phyloP scores from a whole-genome alignment of 2,888 invertebrate species.

The Tipula vernalis region DNA sequence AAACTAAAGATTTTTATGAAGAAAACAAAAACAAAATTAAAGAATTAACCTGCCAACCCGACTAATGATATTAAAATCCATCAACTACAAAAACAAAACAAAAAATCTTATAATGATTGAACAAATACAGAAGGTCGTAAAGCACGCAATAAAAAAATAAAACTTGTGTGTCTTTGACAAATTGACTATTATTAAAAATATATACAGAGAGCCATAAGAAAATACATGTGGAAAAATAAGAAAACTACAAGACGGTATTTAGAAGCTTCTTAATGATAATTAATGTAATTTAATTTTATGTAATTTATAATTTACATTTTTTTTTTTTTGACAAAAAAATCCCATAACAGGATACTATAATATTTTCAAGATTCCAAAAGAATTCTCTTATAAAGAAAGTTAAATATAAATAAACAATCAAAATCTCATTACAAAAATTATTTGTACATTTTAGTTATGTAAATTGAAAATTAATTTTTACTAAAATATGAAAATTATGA shows the following conservation, averaged over 20 bases:
- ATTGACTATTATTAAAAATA: constrained; percentile 1
- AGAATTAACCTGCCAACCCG: not conserved
- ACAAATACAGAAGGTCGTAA: constrained; percentile 10
- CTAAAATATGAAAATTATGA: not conserved
- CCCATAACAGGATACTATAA: not conserved
- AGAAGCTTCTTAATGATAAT: constrained; percentile 8
- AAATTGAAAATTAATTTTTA: constrained; percentile 9
- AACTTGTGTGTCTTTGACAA: constrained; percentile 7
- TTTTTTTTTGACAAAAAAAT: not conserved
- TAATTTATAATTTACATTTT: not conserved
- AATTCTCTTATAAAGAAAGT: not conserved
- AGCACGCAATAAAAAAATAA: constrained; percentile 10
- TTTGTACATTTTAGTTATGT: not conserved
- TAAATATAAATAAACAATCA: constrained; percentile 6
- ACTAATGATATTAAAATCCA: constrained; percentile 5
- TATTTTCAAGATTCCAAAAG: not conserved
- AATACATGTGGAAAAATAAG: not conserved
- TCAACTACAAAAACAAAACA: not conserved
- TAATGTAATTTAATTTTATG: constrained; percentile 8
- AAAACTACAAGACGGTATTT: not conserved
- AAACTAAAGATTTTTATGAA: not conserved
- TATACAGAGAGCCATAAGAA: not conserved
- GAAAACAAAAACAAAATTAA: constrained; percentile 4
- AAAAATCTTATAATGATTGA: constrained; percentile 8
- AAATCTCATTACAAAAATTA: constrained; percentile 8